These are phyloP conservation scores for Brachionus koreanus DNA, from an alignment of 1,140 invertebrate species.

Conservation along the genomic window DNA sequence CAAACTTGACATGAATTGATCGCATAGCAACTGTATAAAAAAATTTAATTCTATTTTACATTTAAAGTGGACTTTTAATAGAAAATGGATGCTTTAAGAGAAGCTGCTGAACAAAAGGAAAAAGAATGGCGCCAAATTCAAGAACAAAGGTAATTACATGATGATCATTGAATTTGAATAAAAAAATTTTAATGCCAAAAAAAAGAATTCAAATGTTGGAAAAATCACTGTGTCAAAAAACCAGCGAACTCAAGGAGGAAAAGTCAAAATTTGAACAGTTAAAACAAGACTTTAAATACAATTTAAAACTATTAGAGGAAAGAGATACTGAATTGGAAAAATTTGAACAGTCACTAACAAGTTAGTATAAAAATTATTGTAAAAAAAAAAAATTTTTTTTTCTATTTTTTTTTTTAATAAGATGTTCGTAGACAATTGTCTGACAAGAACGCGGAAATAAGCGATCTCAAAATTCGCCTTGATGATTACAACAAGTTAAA, in stretches of 20 bases:
- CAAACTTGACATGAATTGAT: not conserved
- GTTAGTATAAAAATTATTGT: slow-evolving; percentile 46
- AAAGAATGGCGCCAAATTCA: slow-evolving; percentile 56
- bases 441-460: slow-evolving; percentile 52
- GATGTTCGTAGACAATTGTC: slow-evolving; percentile 50
- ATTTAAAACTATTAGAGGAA: slow-evolving; percentile 54
- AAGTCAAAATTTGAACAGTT: slow-evolving; percentile 51
- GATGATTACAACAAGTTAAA: slow-evolving; percentile 51
- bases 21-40: not conserved
- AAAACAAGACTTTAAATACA: slow-evolving; percentile 58
- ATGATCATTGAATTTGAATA: not conserved
- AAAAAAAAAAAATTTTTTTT: not conserved
- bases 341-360: slow-evolving; percentile 52
- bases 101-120: slow-evolving; percentile 55
- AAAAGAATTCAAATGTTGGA: slow-evolving; percentile 52
- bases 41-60: not conserved
- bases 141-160: slow-evolving; percentile 49
- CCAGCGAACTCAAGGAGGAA: slow-evolving; percentile 49
- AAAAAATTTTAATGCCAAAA: slow-evolving; percentile 29
- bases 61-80: not conserved
- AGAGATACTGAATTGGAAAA: slow-evolving; percentile 55
- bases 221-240: slow-evolving; percentile 49
- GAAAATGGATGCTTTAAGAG: slow-evolving; percentile 46
- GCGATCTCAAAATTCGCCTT: slow-evolving; percentile 54
- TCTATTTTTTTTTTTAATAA: not conserved